Evolutionary conservation across 2,888 invertebrate genomes (phyloP), one percentile per base, ranked within the genome.

Genomic region (Pedicia rivosa): DNA sequence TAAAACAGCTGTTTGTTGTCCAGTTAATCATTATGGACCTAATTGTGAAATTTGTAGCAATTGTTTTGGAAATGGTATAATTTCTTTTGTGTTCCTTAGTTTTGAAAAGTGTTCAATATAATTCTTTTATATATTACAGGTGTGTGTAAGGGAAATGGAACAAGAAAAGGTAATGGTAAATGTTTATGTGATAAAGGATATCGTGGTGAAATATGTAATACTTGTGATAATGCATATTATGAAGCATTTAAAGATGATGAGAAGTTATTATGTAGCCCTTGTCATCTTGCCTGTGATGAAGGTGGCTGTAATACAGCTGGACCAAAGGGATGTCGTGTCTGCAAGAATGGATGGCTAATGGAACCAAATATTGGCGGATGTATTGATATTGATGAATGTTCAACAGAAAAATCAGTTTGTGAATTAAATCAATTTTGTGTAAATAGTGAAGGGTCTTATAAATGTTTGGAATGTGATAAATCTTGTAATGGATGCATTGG

Each of bases 131-230:
- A n/a, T n/a, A n/a, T n/a, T n/a, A n/a, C n/a, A n/a, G n/a, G 94
- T 1, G 78, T 75, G 55, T 72, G 72, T 45, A 59, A 72, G 43
- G 95, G 95, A 1, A 76, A 78, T 43, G 95, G 95, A 0, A 92
- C 91, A 0, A 68, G 94, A 29, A 86, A 86, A 57, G 97, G 97
- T 1, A 88, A 80, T 52, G 97, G 95, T 0, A 74, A 78, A 42
- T 97, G 97, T 54, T 62, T 70, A 10, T 97, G 95, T 58, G 76
- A 90, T 50, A 50, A 56, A 5, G 94, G 90, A 1, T 95, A 95
- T 54, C 51, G 56, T 0, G 91, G 91, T 1, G 69, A 72, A 0
- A 58, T 66, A 17, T 97, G 97, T 59, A 70, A 77, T 37, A 61
- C 68, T n/a, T 97, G 97, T 57, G 66, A 69, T 10, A 54, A 62